Conservation (phyloP, 2,797 vertebrate genomes). For the Anguilla marmorata region DNA sequence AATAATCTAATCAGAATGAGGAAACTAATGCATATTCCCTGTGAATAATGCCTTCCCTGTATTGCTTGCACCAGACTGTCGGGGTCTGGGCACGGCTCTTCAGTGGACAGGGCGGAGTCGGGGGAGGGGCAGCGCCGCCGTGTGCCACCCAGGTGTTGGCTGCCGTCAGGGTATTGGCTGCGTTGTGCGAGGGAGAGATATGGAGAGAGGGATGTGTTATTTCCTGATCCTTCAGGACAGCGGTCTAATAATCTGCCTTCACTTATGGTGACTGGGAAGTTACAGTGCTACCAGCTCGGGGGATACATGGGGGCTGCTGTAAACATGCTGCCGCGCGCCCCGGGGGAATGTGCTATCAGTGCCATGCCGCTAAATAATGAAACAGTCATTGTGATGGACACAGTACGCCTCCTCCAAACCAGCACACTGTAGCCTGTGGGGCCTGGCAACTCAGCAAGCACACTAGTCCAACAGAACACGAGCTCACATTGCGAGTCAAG, state of each 20-base stretch:
- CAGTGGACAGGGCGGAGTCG: neutral
- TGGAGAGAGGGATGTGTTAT: neutral
- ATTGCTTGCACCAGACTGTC: neutral
- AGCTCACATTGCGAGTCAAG: neutral
- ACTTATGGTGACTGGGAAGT: neutral
- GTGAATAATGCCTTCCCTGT: neutral
- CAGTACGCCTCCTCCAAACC: neutral
- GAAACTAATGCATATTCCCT: slow-evolving; percentile 1
- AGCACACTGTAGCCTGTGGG: neutral
- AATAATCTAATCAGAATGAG: slow-evolving; percentile 16
- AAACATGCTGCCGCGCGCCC: neutral
- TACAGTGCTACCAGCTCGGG: neutral
- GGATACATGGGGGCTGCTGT: neutral
- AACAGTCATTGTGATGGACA: slow-evolving; percentile 24
- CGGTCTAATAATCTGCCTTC: slow-evolving; percentile 23
- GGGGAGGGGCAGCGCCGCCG: neutral
- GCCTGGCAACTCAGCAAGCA: neutral
- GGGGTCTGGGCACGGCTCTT: neutral
- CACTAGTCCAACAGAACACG: neutral
- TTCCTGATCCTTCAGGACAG: neutral
- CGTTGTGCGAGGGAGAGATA: neutral
- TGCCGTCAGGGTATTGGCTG: neutral
- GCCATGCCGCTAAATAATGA: slow-evolving; percentile 22
- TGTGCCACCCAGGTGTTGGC: neutral
- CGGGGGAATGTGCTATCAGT: slow-evolving; percentile 3